A percentile compares a stretch with the other conserved stretches of the same genome.
phyloP scores from a whole-genome alignment of 2,888 invertebrate species.

The Pycnomerus fuliginosus region DNA sequence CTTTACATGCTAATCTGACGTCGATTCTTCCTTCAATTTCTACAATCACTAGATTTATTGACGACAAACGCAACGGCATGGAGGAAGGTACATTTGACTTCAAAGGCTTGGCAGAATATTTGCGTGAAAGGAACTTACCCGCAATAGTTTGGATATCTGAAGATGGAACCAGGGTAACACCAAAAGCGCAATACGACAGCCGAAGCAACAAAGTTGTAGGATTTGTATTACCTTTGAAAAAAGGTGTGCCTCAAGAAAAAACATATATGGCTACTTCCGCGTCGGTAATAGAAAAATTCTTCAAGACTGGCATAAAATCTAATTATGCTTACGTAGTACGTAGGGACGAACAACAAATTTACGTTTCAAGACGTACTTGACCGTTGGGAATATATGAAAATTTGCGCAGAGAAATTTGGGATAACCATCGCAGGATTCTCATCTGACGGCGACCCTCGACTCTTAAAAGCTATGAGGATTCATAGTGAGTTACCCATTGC shows the following conservation, averaged over 20 bases:
- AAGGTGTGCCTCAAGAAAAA: slow-evolving; percentile 17
- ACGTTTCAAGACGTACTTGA: background rate
- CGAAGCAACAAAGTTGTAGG: slow-evolving; percentile 25
- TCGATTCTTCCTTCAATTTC: slow-evolving; percentile 16
- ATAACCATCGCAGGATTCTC: slow-evolving; percentile 31
- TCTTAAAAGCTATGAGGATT: slow-evolving; percentile 33
- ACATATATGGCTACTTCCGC: slow-evolving; percentile 18
- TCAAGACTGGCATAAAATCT: slow-evolving; percentile 9
- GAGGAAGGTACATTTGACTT: slow-evolving; percentile 20
- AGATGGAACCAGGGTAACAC: slow-evolving; percentile 23
- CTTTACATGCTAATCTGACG: slow-evolving; percentile 7
- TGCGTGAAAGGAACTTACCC: slow-evolving; percentile 18
- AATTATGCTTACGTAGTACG: background rate
- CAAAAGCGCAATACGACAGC: slow-evolving; percentile 24
- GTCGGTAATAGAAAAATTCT: slow-evolving; percentile 17
- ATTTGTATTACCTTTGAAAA: slow-evolving; percentile 21
- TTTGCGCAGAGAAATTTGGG: slow-evolving; percentile 19
- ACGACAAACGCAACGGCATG: slow-evolving; percentile 2
- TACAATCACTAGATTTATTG: slow-evolving; percentile 10
- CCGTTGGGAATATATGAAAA: slow-evolving; percentile 15
- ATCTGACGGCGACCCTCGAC: slow-evolving; percentile 32
- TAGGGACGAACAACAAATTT: background rate
- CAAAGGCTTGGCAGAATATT: slow-evolving; percentile 13
- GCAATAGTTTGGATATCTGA: slow-evolving; percentile 24
- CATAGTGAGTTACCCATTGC: slow-evolving; percentile 5